Base-by-base conservation (phyloP, 2,797 vertebrate species). In the Tokudaia muenninki region DNA sequence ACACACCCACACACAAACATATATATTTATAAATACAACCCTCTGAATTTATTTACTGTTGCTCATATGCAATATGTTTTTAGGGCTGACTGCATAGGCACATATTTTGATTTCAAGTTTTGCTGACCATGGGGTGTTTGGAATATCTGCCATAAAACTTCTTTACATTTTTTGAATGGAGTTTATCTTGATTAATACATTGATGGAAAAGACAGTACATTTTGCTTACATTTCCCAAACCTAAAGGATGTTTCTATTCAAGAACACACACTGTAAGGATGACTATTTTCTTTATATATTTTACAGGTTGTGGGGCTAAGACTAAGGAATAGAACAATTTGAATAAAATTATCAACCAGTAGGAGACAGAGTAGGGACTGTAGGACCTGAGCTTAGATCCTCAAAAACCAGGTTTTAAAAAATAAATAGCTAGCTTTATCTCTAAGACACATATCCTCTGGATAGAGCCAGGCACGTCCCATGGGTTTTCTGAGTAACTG, bases 281-380 rank as follows among this genome's bases (percentile, higher is more conserved):
- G 26, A 61, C 11, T 63, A n/a, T 90, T 91, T 87, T 92, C 79
- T 87, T 6, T 89, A 67, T 95, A 0, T 4, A 55, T 94, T 47
- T 94, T 67, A 88, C 17, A 90, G 21, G 70, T 81, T 47, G 2
- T 44, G 16, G 78, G 3, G 82, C 57, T 91, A 34, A 93, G 37
- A 9, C 50, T n/a, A 94, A 89, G 67, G 34, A 83, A 37, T n/a
- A 74, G 16, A 70, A 77, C 29, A 47, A 81, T 19, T 50, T 65
- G 13, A 94, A 24, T 57, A 78, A 84, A 89, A 50, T 63, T 93
- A 21, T 67, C 31, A 86, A 63, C n/a, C 50, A 77, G 22, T 88
- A 80, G 37, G 31, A 87, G 74, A 94, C 1, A 92, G 0, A 86
- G 34, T 86, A 31, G 47, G 78, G 47, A 95, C 44, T 87, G n/a